Evolutionary conservation across 2,888 invertebrate species (phyloP), one percentile per base, ranked within the genome.

Genomic region (Muschampia staudingeri): DNA sequence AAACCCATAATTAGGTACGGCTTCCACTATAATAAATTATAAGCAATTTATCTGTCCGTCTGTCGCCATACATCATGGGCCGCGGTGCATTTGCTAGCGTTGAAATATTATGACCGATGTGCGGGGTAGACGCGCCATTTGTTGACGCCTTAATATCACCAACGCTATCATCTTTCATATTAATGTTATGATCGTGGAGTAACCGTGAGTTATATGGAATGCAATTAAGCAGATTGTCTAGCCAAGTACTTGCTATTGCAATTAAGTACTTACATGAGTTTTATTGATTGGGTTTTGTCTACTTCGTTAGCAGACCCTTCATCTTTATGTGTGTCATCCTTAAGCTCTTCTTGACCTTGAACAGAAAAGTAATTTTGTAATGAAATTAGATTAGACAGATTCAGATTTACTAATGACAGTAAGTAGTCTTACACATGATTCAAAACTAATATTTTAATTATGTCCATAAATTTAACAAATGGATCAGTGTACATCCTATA

Each of bases 31-130:
- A 92, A 95, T 96, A 96, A 96, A 96, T 96, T 96, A 94, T 95
- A 92, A 94, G 96, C 95, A 95, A 96, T 96, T 96, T 96, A 96
- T 96, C 94, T 94, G 96, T 95, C 96, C 89, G 94, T 94, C 94
- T 95, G 96, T 96, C 96, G 92, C 93, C 93, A 95, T 96, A 94
- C 93, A 96, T 96, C 96, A 96, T 92, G 91, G 88, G 87, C 87
- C 87, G 91, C 89, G 92, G 88, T 91, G 94, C 94, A 92, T 93
- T 94, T 91, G 25, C 94, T 90, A 90, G 92, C 93, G 94, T 91
- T 95, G 95, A 95, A 94, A 95, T 95, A 95, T 95, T 94, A 94
- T 95, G 93, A 95, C 89, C 93, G 91, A 92, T 91, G 92, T 90
- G 87, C 86, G 42, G 70, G 87, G 90, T 89, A 89, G 90, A 90